Conservation (phyloP, 1,140 invertebrate species). For the Caerostris darwini region DNA sequence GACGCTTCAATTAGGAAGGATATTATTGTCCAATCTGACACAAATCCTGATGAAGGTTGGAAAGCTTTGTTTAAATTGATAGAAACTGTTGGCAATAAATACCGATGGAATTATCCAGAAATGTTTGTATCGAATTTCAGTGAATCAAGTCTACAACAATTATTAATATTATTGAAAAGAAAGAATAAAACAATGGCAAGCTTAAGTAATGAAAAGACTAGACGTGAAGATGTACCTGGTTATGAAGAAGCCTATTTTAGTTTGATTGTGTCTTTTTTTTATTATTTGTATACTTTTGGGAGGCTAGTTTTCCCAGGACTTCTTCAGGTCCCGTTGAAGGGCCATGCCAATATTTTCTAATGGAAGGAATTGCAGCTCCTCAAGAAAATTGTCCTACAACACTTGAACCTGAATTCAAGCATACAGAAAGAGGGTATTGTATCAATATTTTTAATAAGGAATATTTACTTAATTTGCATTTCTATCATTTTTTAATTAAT, state of each 20-base stretch:
- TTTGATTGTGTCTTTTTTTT: conserved; percentile 60
- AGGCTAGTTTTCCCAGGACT: conserved; percentile 44
- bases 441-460: not conserved
- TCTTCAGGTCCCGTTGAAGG: not conserved
- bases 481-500: too few species aligned
- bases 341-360: conserved; percentile 58
- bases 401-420: conserved; percentile 48
- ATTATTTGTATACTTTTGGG: conserved; percentile 63
- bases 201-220: conserved; percentile 57
- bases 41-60: conserved; percentile 65
- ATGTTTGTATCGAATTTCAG: conserved; percentile 68
- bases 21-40: conserved; percentile 47
- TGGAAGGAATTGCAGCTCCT: conserved; percentile 62
- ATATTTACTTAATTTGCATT: not conserved
- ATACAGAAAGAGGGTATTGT: conserved; percentile 61
- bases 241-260: conserved; percentile 72
- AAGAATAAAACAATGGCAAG: conserved; percentile 52
- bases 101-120: conserved; percentile 67
- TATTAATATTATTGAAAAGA: conserved; percentile 64
- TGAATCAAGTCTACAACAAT: conserved; percentile 43
- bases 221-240: conserved; percentile 63
- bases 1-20: conserved; percentile 57
- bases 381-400: conserved; percentile 48
- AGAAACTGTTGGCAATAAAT: conserved; percentile 57
- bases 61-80: conserved; percentile 57